Evolutionary conservation across 92 coral and sea anemone genomes (phyloP), one percentile per base, ranked within the genome.

Genomic region (Palythoa caribaeorum): DNA sequence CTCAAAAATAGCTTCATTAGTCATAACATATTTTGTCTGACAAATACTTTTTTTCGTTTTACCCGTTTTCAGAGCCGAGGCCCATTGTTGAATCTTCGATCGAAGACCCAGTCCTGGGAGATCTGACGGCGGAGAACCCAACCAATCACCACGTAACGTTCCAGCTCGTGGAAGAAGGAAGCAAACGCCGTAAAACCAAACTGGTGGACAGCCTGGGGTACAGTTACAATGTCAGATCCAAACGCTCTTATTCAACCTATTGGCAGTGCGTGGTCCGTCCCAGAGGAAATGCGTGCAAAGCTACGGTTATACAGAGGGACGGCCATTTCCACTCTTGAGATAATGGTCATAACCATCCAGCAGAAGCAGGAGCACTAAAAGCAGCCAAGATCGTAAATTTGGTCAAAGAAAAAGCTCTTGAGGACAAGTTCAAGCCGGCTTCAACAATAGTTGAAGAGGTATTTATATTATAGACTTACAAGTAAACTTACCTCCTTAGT

Each of bases 201-300:
- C 77, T 84, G 40, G 53, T 84, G 19, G 80, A 84, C 88, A 84
- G 80, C 35, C 44, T 36, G 40, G 88, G 79, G 9, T 84, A 8
- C 72, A 83, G 19, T 2, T 83, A 85, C 53, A 85, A 71, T 73
- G 54, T 85, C 9, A 73, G 68, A 13, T 69, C 57, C 13, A 72
- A 38, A 48, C 71, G 77, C 15, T 16, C 77, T 0, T 40, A 38
- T 47, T 17, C 52, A 72, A 11, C 62, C n/a, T 60, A 68, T 73
- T 85, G 88, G 88, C 80, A 72, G 78, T 72, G 71, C 2, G 15
- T 63, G n/a, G 71, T 85, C 15, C 47, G 71, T 11, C 62, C 78
- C 37, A 84, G 44, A 71, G 78, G 78, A 44, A 84, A 35, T 36
- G 12, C 79, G 5, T 84, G 88, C 68, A 69, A 36, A 12, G 88